These are phyloP conservation scores for Ylistrum balloti DNA, from an alignment of 1,140 invertebrate species.

Conservation along the genomic window DNA sequence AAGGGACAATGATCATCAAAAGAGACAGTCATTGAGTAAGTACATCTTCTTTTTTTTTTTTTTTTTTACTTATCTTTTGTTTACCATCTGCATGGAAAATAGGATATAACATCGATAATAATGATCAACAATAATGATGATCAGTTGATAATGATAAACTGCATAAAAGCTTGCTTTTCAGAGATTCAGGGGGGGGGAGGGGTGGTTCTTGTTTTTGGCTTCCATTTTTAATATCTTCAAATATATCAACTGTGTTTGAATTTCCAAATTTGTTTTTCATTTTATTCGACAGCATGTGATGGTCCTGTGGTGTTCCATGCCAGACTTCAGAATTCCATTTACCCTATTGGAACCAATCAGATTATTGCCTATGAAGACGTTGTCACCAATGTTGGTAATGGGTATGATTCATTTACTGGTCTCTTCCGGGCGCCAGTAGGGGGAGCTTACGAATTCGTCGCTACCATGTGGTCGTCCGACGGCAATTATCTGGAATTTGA, in stretches of 20 bases:
- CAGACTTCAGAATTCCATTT: not conserved
- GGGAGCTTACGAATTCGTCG: conserved; percentile 46
- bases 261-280: not conserved
- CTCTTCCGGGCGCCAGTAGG: conserved; percentile 20
- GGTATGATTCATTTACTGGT: conserved; percentile 36
- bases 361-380: conserved; percentile 43
- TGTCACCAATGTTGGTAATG: conserved; percentile 45
- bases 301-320: conserved; percentile 47
- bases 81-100: too few relatives aligned
- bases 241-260: too few relatives aligned
- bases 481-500: conserved; percentile 21
- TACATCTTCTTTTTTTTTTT: not conserved
- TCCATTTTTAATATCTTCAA: too few relatives aligned
- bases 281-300: not conserved
- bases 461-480: conserved; percentile 47
- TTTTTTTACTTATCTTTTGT: too few relatives aligned
- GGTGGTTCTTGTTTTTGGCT: too few relatives aligned
- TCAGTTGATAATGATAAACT: too few relatives aligned
- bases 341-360: conserved; percentile 47
- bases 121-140: too few relatives aligned
- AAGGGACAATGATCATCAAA: not conserved
- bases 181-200: too few relatives aligned
- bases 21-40: not conserved
- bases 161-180: too few relatives aligned
- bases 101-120: too few relatives aligned